Conservation (phyloP, 1,140 invertebrate genomes). For the Onthophagus taurus region DNA sequence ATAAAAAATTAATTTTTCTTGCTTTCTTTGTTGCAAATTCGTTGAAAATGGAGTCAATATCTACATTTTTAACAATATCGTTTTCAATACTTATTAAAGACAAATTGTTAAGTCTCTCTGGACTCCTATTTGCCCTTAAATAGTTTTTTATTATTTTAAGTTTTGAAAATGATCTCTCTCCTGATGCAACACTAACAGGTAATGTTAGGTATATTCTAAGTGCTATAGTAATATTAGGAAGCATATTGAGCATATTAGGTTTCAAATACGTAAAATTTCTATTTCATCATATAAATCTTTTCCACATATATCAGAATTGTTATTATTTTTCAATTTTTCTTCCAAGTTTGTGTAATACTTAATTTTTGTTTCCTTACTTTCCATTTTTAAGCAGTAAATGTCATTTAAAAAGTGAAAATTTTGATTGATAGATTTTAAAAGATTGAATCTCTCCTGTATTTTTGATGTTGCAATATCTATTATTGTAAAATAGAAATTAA, state of each 20-base stretch:
- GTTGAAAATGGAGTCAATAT: no score
- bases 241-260: neutral
- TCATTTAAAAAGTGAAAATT: neutral
- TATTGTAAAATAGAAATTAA: constrained; percentile 11
- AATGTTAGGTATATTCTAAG: neutral
- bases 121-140: neutral
- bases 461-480: neutral
- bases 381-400: neutral
- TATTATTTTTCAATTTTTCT: neutral
- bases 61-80: neutral
- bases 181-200: neutral
- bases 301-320: neutral
- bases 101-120: neutral
- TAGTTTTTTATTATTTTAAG: neutral
- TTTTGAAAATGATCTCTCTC: neutral
- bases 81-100: neutral
- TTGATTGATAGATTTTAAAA: neutral
- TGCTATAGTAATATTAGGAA: neutral
- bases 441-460: neutral
- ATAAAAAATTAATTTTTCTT: no score
- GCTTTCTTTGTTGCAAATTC: no score
- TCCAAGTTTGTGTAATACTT: neutral
- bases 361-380: neutral
- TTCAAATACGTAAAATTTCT: neutral
- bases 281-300: neutral